These are phyloP conservation scores for Melanotaenia nigrans DNA, from an alignment of 2,797 vertebrate species.

Conservation along the genomic window DNA sequence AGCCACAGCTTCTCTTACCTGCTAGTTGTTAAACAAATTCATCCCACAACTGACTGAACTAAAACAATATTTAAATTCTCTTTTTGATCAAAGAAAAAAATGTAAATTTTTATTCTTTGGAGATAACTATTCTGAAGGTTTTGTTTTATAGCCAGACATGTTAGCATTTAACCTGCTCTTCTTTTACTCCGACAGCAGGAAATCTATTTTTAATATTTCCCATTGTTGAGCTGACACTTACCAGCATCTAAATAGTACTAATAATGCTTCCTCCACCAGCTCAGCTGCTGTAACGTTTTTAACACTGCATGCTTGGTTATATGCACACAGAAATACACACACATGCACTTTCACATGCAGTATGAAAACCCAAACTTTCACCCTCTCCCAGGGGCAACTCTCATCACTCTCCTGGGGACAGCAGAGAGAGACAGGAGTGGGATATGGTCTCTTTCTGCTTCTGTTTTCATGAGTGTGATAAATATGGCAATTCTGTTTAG, in stretches of 20 bases:
- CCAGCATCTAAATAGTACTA: background rate
- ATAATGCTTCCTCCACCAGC: background rate
- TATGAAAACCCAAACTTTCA: slow-evolving; percentile 38
- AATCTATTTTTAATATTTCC: slow-evolving; percentile 7
- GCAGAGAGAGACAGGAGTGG: slow-evolving; percentile 61
- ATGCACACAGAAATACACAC: slow-evolving; percentile 13
- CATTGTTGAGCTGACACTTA: background rate
- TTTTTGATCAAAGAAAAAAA: background rate
- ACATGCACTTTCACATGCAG: slow-evolving; percentile 21
- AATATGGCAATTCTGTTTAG: slow-evolving; percentile 84
- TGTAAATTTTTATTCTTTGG: background rate
- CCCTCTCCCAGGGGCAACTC: slow-evolving; percentile 59
- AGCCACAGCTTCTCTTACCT: too few relatives aligned
- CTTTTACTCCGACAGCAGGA: background rate
- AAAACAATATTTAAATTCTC: background rate
- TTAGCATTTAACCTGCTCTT: background rate
- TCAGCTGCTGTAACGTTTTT: background rate
- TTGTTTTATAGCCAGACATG: background rate
- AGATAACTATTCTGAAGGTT: background rate
- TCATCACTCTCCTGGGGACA: slow-evolving; percentile 77
- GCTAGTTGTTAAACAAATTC: background rate
- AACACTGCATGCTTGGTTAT: slow-evolving; percentile 1
- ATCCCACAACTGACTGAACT: background rate
- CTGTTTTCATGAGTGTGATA: slow-evolving; percentile 79
- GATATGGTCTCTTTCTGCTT: slow-evolving; percentile 41